phyloP scores from a whole-genome alignment of 1,140 invertebrate genomes.

The Pseudomyrmex gracilis region DNA sequence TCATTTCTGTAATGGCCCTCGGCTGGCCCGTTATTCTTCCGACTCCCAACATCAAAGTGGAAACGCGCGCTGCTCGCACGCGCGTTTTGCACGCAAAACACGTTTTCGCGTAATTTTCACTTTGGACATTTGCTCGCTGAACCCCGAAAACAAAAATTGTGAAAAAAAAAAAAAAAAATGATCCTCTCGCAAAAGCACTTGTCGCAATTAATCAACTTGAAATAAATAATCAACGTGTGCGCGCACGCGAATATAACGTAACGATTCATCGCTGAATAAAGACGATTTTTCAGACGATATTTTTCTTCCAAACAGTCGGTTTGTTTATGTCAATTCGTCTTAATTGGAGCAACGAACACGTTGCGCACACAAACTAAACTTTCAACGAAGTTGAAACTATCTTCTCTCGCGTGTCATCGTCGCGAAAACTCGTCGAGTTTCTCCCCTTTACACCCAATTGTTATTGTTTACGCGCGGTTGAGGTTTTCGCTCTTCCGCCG shows the following conservation, averaged over 20 bases:
- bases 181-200: background rate
- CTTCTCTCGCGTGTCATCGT: background rate
- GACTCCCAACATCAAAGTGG: background rate
- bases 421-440: too few relatives aligned
- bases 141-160: background rate
- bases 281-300: background rate
- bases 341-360: conserved; percentile 22
- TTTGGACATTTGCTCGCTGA: background rate
- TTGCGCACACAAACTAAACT: conserved; percentile 13
- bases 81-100: background rate
- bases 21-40: background rate
- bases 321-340: conserved; percentile 7
- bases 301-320: background rate
- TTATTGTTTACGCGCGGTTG: conserved; percentile 3
- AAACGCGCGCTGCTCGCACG: background rate
- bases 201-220: background rate
- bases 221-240: background rate
- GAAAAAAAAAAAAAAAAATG: background rate
- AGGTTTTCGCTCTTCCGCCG: background rate
- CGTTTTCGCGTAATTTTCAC: background rate
- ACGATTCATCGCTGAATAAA: background rate
- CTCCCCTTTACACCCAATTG: conserved; percentile 17
- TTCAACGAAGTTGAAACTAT: conserved; percentile 1
- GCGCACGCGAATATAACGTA: background rate
- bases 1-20: background rate